Conservation (phyloP, 2,113 vertebrate species). For the Cercopithecus mona region DNA sequence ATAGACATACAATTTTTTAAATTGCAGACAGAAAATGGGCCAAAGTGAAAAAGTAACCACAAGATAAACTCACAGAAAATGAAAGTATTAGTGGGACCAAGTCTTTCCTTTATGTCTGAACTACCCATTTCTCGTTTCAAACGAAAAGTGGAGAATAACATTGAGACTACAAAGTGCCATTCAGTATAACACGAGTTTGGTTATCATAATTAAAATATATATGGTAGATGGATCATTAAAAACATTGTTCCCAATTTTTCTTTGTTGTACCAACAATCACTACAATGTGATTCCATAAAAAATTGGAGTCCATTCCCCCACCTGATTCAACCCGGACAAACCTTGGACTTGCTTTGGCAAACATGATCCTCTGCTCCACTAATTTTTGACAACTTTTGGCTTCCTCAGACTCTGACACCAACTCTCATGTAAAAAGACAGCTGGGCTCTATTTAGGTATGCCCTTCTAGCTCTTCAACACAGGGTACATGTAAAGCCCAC, state of each 20-base stretch:
- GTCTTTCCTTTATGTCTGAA: not conserved
- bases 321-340: not conserved
- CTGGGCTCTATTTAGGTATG: not conserved
- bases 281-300: not conserved
- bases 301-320: not conserved
- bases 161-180: not conserved
- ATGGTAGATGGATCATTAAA: not conserved
- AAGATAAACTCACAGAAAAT: not conserved
- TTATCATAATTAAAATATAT: not conserved
- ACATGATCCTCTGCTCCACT: not conserved
- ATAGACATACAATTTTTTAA: not conserved
- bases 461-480: fast-evolving
- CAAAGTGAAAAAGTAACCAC: not conserved
- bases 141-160: not conserved
- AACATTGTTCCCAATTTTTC: not conserved
- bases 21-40: not conserved
- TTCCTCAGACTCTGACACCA: not conserved
- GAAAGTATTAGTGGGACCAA: not conserved
- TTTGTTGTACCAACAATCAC: not conserved
- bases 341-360: not conserved
- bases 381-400: not conserved
- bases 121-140: not conserved
- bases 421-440: not conserved
- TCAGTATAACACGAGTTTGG: not conserved
- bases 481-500: not conserved